Conservation (phyloP, 1,140 invertebrate species). For the Caenorhabditis latens region DNA sequence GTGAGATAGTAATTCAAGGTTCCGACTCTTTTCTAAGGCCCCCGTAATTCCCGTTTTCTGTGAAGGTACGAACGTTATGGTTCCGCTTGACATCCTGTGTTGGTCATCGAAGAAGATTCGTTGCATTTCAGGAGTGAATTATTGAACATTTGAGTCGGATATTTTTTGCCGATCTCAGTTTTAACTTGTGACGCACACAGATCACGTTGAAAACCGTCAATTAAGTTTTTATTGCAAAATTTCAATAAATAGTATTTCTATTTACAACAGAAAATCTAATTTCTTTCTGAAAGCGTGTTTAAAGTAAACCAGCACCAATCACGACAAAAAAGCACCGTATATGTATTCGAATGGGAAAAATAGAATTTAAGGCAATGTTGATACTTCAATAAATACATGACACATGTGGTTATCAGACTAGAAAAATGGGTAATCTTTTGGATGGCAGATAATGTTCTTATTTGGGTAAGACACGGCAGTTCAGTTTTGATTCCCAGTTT, state of each 20-base stretch:
- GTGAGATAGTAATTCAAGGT: too few species aligned
- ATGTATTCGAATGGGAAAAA: neutral
- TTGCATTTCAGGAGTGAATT: neutral
- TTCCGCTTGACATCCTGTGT: neutral
- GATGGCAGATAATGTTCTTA: neutral
- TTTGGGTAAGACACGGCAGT: constrained; percentile 26
- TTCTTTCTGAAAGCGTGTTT: too few species aligned
- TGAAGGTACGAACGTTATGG: neutral
- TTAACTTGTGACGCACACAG: neutral
- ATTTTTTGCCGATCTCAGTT: neutral
- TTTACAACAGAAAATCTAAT: neutral
- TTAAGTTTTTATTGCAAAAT: neutral
- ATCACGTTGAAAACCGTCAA: neutral
- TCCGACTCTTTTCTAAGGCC: too few species aligned
- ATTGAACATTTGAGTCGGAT: neutral
- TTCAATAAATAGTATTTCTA: neutral
- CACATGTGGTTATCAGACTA: neutral
- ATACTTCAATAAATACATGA: too few species aligned
- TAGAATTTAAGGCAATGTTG: neutral
- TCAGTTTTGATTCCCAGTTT: constrained; percentile 31
- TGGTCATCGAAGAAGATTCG: neutral
- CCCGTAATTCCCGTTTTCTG: too few species aligned
- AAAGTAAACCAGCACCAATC: neutral
- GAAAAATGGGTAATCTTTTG: neutral
- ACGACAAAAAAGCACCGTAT: neutral